Base-by-base conservation (phyloP, 2,888 invertebrate species). In the Cantharis nigra region DNA sequence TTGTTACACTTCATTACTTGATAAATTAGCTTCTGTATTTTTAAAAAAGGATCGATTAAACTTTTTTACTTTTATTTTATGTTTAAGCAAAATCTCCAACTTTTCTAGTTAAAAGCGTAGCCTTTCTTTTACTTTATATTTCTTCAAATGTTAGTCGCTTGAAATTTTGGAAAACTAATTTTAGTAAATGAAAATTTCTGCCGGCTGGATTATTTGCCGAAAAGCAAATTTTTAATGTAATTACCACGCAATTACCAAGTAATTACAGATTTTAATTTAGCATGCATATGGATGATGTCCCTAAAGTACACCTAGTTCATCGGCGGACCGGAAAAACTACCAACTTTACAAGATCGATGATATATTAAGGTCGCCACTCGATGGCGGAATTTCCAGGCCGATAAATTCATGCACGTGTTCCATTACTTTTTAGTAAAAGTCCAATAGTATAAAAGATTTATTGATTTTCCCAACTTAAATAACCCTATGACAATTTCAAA, bases 371-470 rank as follows among this genome's bases (percentile, higher is more conserved):
- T 71, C 75, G 65, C 70, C 75, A 70, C 63, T 71, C 70, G 65
- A 75, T 75, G 49, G 75, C 33, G 49, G 74, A 73, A 73, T 74
- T 74, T 74, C 74, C 70, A 70, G 74, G 74, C 70, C 74, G 74
- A 74, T 70, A 70, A 74, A 70, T 70, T 70, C 74, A 70, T 70
- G 74, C 70, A 73, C 74, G 74, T 70, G 74, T 63, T 70, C 70
- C 74, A 69, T 74, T 70, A 74, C 74, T 74, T 74, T 67, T 74
- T 64, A 63, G 69, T 33, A 74, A 70, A 69, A 67, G 69, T 62
- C 72, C 72, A 73, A 67, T 67, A 67, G 72, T 72, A 65, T 72
- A 65, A 65, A 67, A 62, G 69, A 26, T 63, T 69, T 74, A 74
- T 74, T 70, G 74, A 74, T 74, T 74, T 70, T 69, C 14, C 16